These are phyloP conservation scores for Cryptosula pallasiana DNA, from an alignment of 2,888 invertebrate species.

Conservation along the genomic window DNA sequence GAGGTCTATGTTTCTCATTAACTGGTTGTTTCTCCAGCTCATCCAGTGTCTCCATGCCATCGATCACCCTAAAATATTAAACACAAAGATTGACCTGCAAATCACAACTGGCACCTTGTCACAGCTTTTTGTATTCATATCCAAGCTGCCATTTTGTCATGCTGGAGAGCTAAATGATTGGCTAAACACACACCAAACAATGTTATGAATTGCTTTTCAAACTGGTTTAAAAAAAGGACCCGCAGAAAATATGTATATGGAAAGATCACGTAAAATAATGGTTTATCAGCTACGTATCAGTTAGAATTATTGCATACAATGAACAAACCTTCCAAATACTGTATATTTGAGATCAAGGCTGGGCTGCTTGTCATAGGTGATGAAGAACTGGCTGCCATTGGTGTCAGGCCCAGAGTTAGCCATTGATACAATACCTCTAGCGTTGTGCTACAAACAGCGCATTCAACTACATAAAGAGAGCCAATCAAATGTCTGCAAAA, in stretches of 20 bases:
- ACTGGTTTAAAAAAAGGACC: no score
- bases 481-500: not conserved
- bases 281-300: no score
- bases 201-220: no score
- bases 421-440: slow-evolving; percentile 88
- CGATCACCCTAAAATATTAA: slow-evolving; percentile 74
- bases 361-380: slow-evolving; percentile 87
- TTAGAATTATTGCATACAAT: no score
- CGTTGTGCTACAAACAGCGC: slow-evolving; percentile 63
- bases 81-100: no score
- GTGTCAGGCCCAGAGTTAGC: slow-evolving; percentile 97
- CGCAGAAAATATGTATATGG: no score
- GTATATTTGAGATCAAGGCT: slow-evolving; percentile 96
- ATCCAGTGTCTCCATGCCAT: slow-evolving; percentile 91
- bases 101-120: no score
- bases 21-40: slow-evolving; percentile 91
- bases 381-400: slow-evolving; percentile 96
- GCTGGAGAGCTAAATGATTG: no score
- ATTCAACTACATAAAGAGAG: not conserved
- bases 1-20: slow-evolving; percentile 84
- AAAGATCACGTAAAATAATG: no score
- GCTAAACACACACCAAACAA: no score
- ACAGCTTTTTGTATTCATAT: no score
- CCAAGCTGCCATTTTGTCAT: no score
- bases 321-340: slow-evolving; percentile 79